phyloP scores from a whole-genome alignment of 2,113 vertebrate genomes.

The Brachyistius frenatus region DNA sequence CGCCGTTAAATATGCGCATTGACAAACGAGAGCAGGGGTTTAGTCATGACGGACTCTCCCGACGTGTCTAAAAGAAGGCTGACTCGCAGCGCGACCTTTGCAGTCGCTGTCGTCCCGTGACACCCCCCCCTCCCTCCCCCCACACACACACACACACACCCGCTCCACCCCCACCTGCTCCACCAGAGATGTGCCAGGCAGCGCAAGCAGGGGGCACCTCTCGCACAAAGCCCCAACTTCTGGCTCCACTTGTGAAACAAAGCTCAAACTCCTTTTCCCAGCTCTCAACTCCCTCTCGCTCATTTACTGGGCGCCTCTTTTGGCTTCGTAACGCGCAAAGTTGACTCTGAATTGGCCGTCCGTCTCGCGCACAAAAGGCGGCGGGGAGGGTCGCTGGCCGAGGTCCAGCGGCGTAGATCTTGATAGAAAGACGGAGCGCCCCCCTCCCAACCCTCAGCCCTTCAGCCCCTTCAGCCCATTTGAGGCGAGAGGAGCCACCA shows the following conservation, averaged over 20 bases:
- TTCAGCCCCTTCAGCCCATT: slow-evolving; percentile 8
- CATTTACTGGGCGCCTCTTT: slow-evolving; percentile 68
- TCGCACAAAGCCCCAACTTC: slow-evolving; percentile 68
- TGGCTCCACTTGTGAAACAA: slow-evolving; percentile 77
- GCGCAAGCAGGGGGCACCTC: slow-evolving; percentile 58
- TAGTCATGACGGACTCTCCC: no score
- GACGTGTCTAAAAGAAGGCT: no score
- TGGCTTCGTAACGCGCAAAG: slow-evolving; percentile 63
- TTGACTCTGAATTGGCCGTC: slow-evolving; percentile 60
- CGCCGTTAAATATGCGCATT: background rate
- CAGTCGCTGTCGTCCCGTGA: slow-evolving; percentile 10
- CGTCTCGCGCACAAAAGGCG: slow-evolving; percentile 55
- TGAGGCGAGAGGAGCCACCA: slow-evolving; percentile 31
- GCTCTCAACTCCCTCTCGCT: slow-evolving; percentile 57
- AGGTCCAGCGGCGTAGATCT: slow-evolving; percentile 56
- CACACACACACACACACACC: no score
- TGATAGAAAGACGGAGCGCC: slow-evolving; percentile 36
- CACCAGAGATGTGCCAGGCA: slow-evolving; percentile 58
- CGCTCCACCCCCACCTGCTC: slow-evolving; percentile 6
- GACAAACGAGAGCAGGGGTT: no score
- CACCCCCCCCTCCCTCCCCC: no score
- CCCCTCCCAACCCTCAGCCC: no score
- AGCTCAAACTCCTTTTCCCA: slow-evolving; percentile 61
- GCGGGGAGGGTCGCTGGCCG: slow-evolving; percentile 58
- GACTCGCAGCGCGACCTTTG: slow-evolving; percentile 23